A percentile compares a stretch with the other conserved stretches of the same genome.
Conservation (phyloP, 1,140 invertebrate species). For the Atopsyche davidsoni region DNA sequence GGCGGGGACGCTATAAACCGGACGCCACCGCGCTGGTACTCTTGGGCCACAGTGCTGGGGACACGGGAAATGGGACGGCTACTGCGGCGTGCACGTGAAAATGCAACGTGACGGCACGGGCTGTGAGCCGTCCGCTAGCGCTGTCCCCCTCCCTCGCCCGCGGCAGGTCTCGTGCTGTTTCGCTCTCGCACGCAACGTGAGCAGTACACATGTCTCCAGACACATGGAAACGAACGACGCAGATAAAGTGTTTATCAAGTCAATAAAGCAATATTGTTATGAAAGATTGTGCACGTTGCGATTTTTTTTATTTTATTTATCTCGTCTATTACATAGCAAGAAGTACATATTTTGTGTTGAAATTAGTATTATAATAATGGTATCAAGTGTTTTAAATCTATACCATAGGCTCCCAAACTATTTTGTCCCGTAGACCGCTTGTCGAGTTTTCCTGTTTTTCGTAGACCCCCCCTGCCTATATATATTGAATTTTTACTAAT, state of each 20-base stretch:
- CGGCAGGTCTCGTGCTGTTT: not conserved
- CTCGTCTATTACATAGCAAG: not conserved
- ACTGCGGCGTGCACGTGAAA: slow-evolving; percentile 8
- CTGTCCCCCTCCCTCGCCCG: not conserved
- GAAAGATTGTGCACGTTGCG: not conserved
- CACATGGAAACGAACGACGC: not conserved
- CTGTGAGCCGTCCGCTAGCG: not conserved
- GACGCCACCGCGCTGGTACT: not conserved
- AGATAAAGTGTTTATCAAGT: not conserved
- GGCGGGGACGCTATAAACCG: not conserved
- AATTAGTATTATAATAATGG: too few relatives aligned
- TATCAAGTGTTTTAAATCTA: too few relatives aligned
- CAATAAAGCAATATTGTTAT: not conserved
- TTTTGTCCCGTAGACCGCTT: too few relatives aligned
- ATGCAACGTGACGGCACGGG: slow-evolving; percentile 12
- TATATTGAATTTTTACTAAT: too few relatives aligned
- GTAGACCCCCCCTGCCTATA: too few relatives aligned
- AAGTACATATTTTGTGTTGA: too few relatives aligned
- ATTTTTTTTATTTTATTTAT: not conserved
- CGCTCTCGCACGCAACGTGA: not conserved
- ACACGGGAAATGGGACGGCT: not conserved
- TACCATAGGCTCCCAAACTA: too few relatives aligned
- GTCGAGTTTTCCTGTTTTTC: too few relatives aligned
- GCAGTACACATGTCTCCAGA: too few relatives aligned
- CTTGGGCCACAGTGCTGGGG: not conserved